Evolutionary conservation across 2,113 vertebrate genomes (phyloP), one percentile per base, ranked within the genome.

Genomic region (Numida meleagris): DNA sequence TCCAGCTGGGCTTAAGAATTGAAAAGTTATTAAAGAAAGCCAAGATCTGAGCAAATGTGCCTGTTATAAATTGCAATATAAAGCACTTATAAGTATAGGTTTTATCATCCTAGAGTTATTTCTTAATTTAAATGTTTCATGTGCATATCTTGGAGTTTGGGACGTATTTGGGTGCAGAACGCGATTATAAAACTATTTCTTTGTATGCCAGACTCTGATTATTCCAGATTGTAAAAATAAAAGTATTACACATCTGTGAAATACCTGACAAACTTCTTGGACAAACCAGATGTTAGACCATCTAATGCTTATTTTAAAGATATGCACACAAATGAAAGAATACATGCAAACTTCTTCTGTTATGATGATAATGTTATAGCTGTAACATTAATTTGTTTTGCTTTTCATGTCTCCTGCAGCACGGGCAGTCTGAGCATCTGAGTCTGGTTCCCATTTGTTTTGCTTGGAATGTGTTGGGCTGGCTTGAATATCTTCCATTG

Each of bases 51-150:
- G 82, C 70, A 85, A 96, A 89, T 53, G 72, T 80, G 94, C 80
- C 92, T 91, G 90, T 90, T 95, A 94, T 90, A 95, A 94, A 95
- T 93, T 88, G 90, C 82, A 94, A 88, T 86, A 94, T 96, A 97
- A 96, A 77, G 75, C 73, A 88, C 84, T 95, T 96, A 87, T 89
- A 97, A 95, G 88, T 68, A 93, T 55, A 92, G 65, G 81, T 82
- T 97, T 96, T 96, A 97, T 96, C 96, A 96, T 97, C 92, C 71
- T 74, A 10, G 90, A 97, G 91, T 93, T 96, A 96, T 96, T 96
- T 96, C 93, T 94, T 96, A 93, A 95, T 96, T 94, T 97, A 96
- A 96, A 86, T 75, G 90, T 89, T 97, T 94, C 95, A 93, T 94
- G 90, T 91, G 86, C 43, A 17, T 94, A 91, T 96, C 82, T 92